A percentile compares a stretch with the other conserved stretches of the same genome.
Evolutionary conservation across 2,888 invertebrate genomes (phyloP).

Genomic region (Hydrotaea diabolus): DNA sequence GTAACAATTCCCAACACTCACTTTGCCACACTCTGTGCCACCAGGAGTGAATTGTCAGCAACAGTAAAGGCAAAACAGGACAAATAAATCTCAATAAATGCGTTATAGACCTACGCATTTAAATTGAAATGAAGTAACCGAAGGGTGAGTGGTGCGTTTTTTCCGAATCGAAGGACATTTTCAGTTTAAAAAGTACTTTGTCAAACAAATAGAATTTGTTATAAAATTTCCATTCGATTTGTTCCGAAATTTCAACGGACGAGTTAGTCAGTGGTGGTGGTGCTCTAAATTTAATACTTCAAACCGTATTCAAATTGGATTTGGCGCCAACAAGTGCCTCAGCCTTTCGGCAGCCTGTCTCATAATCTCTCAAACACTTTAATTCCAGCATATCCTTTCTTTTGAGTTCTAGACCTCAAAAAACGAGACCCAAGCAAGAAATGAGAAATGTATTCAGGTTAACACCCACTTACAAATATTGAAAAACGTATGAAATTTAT

Average conservation of each 20-base stretch:
- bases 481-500: slow-evolving; percentile 61
- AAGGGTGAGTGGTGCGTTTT: neutral
- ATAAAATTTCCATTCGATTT: slow-evolving; percentile 38
- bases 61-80: neutral
- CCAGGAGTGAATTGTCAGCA: neutral
- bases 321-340: slow-evolving; percentile 75
- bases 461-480: slow-evolving; percentile 73
- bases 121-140: neutral
- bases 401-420: neutral
- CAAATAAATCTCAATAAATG: neutral
- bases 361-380: slow-evolving; percentile 33
- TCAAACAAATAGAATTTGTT: slow-evolving; percentile 36
- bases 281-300: neutral
- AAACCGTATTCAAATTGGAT: slow-evolving; percentile 38
- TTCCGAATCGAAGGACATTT: neutral
- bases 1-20: slow-evolving; percentile 64
- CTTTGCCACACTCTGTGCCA: slow-evolving; percentile 5
- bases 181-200: slow-evolving; percentile 24
- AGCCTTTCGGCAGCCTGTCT: neutral
- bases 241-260: neutral
- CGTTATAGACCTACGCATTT: neutral
- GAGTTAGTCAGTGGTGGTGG: neutral
- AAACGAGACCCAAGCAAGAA: slow-evolving; percentile 53
- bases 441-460: slow-evolving; percentile 76
- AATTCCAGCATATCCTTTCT: slow-evolving; percentile 51